These are phyloP conservation scores for Diceros bicornis DNA, from an alignment of 2,797 vertebrate species.

Conservation along the genomic window DNA sequence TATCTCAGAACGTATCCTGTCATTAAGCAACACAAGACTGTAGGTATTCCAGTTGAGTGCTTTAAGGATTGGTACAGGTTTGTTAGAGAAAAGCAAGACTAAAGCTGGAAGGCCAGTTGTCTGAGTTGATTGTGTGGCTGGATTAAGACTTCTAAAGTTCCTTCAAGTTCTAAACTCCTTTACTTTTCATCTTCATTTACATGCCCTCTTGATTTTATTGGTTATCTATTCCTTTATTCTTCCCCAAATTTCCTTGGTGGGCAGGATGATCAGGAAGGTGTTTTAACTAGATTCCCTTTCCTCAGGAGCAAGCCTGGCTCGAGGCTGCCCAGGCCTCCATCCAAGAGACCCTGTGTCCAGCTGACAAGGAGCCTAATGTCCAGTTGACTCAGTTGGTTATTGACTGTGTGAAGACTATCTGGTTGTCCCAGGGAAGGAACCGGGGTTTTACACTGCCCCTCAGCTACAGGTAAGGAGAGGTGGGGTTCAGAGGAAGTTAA, in stretches of 20 bases:
- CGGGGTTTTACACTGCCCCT: slow-evolving; percentile 81
- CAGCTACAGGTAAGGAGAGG: slow-evolving; percentile 86
- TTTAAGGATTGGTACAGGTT: slow-evolving; percentile 4
- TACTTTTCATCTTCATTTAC: not conserved
- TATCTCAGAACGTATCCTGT: too few species aligned
- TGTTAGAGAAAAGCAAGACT: slow-evolving; percentile 26
- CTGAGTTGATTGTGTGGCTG: not conserved
- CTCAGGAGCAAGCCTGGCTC: slow-evolving; percentile 91
- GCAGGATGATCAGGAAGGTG: not conserved
- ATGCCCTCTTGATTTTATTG: not conserved
- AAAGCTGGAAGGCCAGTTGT: not conserved
- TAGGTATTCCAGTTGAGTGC: not conserved
- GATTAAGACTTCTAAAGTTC: not conserved
- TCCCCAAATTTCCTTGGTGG: not conserved
- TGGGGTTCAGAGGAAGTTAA: not conserved
- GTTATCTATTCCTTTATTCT: not conserved
- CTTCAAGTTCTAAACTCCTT: not conserved
- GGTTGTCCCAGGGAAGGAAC: slow-evolving; percentile 68
- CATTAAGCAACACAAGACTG: too few species aligned
- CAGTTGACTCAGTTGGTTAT: slow-evolving; percentile 79
- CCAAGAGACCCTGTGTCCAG: slow-evolving; percentile 77
- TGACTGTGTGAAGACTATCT: slow-evolving; percentile 83
- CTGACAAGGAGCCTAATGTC: slow-evolving; percentile 54
- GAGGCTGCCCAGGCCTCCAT: slow-evolving; percentile 87
- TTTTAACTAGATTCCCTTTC: slow-evolving; percentile 63